These are phyloP conservation scores for Dasyurus viverrinus DNA, from an alignment of 2,113 vertebrate species.

Conservation along the genomic window DNA sequence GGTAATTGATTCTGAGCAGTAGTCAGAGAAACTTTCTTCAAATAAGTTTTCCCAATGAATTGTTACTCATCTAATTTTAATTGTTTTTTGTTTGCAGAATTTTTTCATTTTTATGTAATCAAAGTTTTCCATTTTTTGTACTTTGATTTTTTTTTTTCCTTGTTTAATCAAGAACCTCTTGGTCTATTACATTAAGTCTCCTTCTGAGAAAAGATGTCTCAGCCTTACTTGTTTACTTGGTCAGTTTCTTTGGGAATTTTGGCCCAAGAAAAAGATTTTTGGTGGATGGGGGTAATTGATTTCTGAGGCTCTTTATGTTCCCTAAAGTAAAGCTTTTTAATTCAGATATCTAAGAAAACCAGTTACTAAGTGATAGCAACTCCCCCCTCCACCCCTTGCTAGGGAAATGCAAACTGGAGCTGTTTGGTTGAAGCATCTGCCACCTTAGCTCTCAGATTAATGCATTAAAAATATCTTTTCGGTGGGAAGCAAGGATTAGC, in stretches of 20 bases:
- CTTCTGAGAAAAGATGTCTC: neutral
- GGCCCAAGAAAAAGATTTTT: slow-evolving; percentile 41
- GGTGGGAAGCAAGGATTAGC: slow-evolving; percentile 64
- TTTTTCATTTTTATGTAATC: neutral
- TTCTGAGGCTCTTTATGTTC: slow-evolving; percentile 45
- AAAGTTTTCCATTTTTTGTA: neutral
- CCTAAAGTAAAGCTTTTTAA: slow-evolving; percentile 30
- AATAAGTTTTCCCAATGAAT: neutral
- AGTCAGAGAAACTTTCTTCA: neutral
- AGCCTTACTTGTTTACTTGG: slow-evolving; percentile 9
- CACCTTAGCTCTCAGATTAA: slow-evolving; percentile 50
- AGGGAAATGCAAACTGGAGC: neutral
- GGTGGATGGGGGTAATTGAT: neutral
- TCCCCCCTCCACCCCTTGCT: no score
- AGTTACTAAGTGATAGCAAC: neutral
- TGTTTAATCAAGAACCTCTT: neutral
- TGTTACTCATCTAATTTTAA: neutral
- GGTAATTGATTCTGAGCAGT: neutral
- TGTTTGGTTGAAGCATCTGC: slow-evolving; percentile 27
- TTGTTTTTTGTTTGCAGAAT: neutral
- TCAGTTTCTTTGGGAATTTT: slow-evolving; percentile 26
- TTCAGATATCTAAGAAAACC: slow-evolving; percentile 52
- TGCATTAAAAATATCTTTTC: slow-evolving; percentile 44
- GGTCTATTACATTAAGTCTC: neutral
- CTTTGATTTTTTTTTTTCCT: neutral